Evolutionary conservation across 2,113 vertebrate genomes (phyloP).

Genomic region (Mugil cephalus): DNA sequence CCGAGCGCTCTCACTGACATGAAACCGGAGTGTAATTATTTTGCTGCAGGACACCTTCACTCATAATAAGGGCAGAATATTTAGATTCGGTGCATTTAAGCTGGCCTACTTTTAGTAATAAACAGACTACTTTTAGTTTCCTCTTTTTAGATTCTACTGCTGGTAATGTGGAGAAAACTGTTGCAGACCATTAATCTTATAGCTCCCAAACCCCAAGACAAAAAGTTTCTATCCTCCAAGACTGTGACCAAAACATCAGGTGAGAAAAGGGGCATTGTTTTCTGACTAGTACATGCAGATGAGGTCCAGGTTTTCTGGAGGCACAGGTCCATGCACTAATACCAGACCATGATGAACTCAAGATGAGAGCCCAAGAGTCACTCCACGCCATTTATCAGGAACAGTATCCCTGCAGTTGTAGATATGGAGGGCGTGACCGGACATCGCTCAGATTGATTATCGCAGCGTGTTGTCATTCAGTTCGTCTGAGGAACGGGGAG

Average conservation of each 20-base stretch:
- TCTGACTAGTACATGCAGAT: neutral
- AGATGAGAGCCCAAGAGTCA: neutral
- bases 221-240: neutral
- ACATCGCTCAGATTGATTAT: constrained; percentile 32
- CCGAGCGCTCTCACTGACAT: too few species aligned
- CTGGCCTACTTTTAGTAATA: too few species aligned
- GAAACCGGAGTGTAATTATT: too few species aligned
- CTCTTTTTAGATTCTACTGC: too few species aligned
- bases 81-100: too few species aligned
- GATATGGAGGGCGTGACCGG: constrained; percentile 19
- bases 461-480: neutral
- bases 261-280: neutral
- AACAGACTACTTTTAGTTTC: too few species aligned
- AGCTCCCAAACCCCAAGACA: too few species aligned
- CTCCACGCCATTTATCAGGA: constrained; percentile 35
- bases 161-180: too few species aligned
- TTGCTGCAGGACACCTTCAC: too few species aligned
- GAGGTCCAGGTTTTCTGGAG: neutral
- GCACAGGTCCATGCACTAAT: constrained; percentile 2
- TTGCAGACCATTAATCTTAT: too few species aligned
- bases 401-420: constrained; percentile 3
- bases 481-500: constrained; percentile 32
- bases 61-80: too few species aligned
- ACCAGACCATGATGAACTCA: neutral
- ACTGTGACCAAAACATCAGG: too few species aligned